Percentiles rank a stretch among this genome's conserved stretches.
phyloP scores from a whole-genome alignment of 30 jellyfish, hydroid and myxozoan genomes.

The Sanderia malayensis region DNA sequence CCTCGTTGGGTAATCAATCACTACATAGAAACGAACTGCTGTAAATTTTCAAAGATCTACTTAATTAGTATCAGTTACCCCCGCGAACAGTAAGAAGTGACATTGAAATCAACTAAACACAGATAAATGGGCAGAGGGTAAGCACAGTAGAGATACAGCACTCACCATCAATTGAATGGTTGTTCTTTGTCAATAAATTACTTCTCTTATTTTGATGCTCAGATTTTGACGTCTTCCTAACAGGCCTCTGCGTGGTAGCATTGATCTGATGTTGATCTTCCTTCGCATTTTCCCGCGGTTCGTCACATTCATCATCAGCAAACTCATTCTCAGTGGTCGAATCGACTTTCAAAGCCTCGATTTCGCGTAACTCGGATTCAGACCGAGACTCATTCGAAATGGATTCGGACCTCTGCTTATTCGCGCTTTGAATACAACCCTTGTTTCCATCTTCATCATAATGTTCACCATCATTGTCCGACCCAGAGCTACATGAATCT shows the following conservation, averaged over 20 bases:
- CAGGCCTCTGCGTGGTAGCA: slow-evolving; percentile 1
- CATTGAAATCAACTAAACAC: too few species aligned
- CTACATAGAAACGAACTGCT: too few species aligned
- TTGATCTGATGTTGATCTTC: background rate
- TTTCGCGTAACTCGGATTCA: slow-evolving; percentile 37
- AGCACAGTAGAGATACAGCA: background rate
- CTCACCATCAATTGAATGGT: background rate
- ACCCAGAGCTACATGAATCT: background rate
- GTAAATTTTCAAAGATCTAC: too few species aligned
- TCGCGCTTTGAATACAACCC: background rate
- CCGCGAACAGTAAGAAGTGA: too few species aligned
- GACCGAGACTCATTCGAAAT: background rate
- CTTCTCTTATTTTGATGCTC: background rate
- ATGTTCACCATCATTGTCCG: background rate
- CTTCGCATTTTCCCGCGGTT: background rate
- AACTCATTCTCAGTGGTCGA: slow-evolving; percentile 17
- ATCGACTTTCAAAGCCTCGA: slow-evolving; percentile 7
- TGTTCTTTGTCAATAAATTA: background rate
- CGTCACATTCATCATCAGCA: slow-evolving; percentile 61
- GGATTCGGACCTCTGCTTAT: slow-evolving; percentile 7
- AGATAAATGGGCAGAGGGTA: background rate
- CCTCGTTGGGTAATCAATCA: too few species aligned
- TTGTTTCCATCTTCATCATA: background rate
- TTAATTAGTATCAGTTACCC: too few species aligned
- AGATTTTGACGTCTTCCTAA: background rate